phyloP scores from a whole-genome alignment of 2,113 vertebrate genomes.

The Xyrauchen texanus region DNA sequence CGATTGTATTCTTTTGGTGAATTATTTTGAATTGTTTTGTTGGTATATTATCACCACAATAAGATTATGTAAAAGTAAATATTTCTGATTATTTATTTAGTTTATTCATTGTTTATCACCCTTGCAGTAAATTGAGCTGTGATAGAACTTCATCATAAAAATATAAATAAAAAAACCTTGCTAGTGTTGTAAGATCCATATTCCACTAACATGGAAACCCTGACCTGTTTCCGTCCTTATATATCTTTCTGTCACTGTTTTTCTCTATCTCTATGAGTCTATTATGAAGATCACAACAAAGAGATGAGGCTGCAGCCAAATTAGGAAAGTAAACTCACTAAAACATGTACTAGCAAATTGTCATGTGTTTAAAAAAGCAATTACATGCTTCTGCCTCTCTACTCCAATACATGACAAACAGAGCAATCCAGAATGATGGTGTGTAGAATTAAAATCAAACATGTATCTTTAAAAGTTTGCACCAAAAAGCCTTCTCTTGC shows the following conservation, averaged over 20 bases:
- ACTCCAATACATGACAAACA: constrained; percentile 50
- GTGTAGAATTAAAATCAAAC: constrained; percentile 58
- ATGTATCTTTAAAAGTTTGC: constrained; percentile 53
- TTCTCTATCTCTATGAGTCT: background rate
- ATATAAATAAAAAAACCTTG: too few relatives aligned
- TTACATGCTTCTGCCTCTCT: constrained; percentile 44
- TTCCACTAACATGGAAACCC: too few relatives aligned
- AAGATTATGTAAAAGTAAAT: too few relatives aligned
- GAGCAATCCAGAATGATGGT: constrained; percentile 53
- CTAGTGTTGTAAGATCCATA: too few relatives aligned
- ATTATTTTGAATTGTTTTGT: too few relatives aligned
- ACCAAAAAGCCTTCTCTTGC: constrained; percentile 56
- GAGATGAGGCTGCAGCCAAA: constrained; percentile 43
- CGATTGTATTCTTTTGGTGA: too few relatives aligned
- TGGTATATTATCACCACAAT: too few relatives aligned
- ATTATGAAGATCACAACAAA: background rate
- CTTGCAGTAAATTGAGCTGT: too few relatives aligned
- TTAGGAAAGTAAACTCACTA: constrained; percentile 31
- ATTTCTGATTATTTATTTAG: too few relatives aligned
- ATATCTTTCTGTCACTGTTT: background rate
- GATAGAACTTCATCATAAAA: too few relatives aligned
- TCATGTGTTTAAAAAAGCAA: constrained; percentile 56
- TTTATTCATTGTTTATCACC: too few relatives aligned
- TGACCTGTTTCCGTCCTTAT: too few relatives aligned
- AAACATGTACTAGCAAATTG: constrained; percentile 37